Evolutionary conservation across 2,888 invertebrate species (phyloP), one percentile per base, ranked within the genome.

Genomic region (Harmothoe impar): DNA sequence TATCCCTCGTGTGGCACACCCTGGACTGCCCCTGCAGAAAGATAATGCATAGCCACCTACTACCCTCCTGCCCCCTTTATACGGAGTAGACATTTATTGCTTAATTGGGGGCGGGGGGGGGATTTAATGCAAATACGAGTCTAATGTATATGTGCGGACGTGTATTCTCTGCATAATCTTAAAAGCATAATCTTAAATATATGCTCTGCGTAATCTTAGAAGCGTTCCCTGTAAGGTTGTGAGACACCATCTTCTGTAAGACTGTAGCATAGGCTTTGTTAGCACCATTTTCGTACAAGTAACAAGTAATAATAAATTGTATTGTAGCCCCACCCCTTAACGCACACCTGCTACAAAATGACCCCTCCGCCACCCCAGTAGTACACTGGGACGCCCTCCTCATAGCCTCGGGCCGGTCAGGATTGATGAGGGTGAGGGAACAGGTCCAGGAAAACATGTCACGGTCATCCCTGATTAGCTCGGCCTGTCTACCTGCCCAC

Each of bases 401-500:
- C 81, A 1, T 7, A 81, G 43, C 81, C 35, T 17, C 43, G 43
- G 43, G 5, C 43, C 10, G 43, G 29, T 7, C 3, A 77, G 81
- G 81, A 81, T 81, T 81, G 81, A 81, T 81, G 81, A 81, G 81
- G 33, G 15, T 81, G 20, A 12, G 81, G 29, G 81, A 17, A 25
- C 81, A 35, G 81, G 81, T 81, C 81, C 81, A 81, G 81, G 23
- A 25, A 43, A 81, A 81, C 81, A 81, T 81, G 81, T 81, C 81
- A 81, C 43, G 81, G 81, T 81, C 81, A 81, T 81, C 43, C 81
- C 81, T 81, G 81, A 81, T 81, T 81, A 81, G 35, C 81, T 25
- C 81, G 12, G 5, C n/a, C 77, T 31, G n/a, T 81, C 81, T 72
- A 72, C 81, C 81, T 81, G 81, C 81, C 81, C 81, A 43, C 17